Conservation (phyloP, 2,113 vertebrate species). For the Nymphicus hollandicus region DNA sequence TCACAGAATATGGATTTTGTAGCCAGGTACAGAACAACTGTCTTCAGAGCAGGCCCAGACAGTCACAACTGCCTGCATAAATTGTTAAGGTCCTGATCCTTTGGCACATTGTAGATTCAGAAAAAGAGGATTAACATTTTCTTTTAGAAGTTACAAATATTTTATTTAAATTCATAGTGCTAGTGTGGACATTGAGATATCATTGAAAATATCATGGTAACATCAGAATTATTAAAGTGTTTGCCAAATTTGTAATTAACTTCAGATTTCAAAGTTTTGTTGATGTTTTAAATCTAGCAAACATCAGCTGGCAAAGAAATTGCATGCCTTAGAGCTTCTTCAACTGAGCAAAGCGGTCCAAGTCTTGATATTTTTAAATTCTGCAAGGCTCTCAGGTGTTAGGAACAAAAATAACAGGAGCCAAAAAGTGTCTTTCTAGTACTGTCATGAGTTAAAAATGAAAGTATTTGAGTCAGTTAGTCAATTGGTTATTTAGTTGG, state of each 20-base stretch:
- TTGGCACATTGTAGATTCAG: background rate
- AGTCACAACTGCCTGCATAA: background rate
- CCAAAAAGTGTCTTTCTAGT: background rate
- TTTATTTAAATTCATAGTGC: background rate
- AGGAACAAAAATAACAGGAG: background rate
- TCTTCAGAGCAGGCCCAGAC: background rate
- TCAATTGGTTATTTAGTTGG: background rate
- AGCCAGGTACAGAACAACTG: background rate
- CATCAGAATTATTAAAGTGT: background rate
- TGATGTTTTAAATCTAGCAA: background rate
- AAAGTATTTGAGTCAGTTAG: background rate
- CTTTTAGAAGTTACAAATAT: background rate
- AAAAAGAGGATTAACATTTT: background rate
- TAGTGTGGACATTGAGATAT: background rate
- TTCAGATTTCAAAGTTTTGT: background rate
- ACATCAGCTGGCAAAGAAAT: conserved; percentile 1
- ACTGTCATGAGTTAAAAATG: background rate
- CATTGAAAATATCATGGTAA: background rate
- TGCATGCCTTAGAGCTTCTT: background rate
- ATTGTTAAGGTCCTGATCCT: background rate
- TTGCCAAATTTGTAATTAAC: background rate
- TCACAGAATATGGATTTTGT: background rate
- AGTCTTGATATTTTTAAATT: conserved; percentile 13
- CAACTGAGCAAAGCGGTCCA: background rate
- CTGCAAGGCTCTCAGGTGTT: background rate